phyloP scores from a whole-genome alignment of 2,113 vertebrate species.

The Vireo altiloquus region DNA sequence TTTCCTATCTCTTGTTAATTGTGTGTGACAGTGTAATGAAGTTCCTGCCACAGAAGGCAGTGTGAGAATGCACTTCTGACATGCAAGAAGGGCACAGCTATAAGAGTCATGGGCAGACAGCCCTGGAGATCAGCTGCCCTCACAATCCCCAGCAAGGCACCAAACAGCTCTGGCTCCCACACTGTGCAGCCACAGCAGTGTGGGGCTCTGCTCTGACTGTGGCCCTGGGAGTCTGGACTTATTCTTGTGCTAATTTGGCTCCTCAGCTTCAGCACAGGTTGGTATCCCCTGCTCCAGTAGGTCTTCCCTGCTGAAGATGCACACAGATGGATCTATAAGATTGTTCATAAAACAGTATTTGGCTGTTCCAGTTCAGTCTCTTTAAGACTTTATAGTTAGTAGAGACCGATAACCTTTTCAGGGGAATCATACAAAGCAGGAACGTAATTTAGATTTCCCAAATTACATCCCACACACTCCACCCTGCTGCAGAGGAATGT shows the following conservation, averaged over 20 bases:
- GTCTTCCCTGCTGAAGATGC: background rate
- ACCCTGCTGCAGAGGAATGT: background rate
- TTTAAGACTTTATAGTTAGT: background rate
- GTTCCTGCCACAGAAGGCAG: background rate
- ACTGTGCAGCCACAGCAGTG: background rate
- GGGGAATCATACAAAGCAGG: background rate
- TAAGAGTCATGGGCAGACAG: background rate
- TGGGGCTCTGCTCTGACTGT: background rate
- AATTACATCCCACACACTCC: background rate
- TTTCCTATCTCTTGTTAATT: background rate
- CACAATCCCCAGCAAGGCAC: background rate
- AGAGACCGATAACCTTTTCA: background rate
- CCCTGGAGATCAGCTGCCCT: background rate
- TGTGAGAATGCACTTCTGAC: background rate
- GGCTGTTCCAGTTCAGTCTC: background rate
- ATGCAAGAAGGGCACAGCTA: background rate
- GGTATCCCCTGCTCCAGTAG: fast-evolving
- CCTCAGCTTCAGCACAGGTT: background rate
- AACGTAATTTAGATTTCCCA: background rate
- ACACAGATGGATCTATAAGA: background rate
- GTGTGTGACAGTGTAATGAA: background rate
- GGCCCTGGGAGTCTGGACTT: background rate
- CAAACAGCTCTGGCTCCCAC: background rate
- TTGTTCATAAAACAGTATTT: background rate
- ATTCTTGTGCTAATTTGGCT: background rate